phyloP scores from a whole-genome alignment of 2,797 vertebrate genomes.

The Telmatherina bonti region DNA sequence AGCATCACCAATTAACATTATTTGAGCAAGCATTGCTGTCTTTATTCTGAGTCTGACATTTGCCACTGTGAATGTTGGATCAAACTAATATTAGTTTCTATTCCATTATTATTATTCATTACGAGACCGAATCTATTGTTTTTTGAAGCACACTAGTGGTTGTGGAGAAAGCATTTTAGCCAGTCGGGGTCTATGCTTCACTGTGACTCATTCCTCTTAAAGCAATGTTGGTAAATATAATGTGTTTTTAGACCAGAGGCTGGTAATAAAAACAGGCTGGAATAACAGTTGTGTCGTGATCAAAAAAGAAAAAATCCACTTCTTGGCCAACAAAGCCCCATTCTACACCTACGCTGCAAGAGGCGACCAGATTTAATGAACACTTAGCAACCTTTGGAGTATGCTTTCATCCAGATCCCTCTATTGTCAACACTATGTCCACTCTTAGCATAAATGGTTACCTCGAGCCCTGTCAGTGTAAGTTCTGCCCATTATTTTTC shows the following conservation, averaged over 20 bases:
- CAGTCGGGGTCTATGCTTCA: conserved; percentile 30
- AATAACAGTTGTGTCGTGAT: conserved; percentile 5
- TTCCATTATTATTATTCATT: conserved; percentile 7
- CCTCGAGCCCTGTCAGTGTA: conserved; percentile 24
- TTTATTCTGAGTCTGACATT: not conserved
- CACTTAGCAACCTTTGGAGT: conserved; percentile 14
- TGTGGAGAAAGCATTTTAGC: conserved; percentile 31
- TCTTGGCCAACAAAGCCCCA: conserved; percentile 30
- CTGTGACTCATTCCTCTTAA: conserved; percentile 33
- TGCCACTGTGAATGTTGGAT: conserved; percentile 2
- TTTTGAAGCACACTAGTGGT: conserved; percentile 7
- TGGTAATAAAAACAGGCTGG: not conserved
- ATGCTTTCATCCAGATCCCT: conserved; percentile 34
- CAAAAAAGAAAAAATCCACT: conserved; percentile 30
- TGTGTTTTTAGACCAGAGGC: conserved; percentile 12
- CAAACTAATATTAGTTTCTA: conserved; percentile 11
- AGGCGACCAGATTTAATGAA: conserved; percentile 33
- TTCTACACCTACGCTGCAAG: conserved; percentile 46
- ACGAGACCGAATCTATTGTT: conserved; percentile 17
- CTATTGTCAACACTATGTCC: conserved; percentile 19
- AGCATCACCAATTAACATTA: not conserved
- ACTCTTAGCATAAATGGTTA: conserved; percentile 50
- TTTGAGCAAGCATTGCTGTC: not conserved
- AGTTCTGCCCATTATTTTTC: conserved; percentile 15
- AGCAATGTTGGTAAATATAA: conserved; percentile 13